These are phyloP conservation scores for Maniola jurtina DNA, from an alignment of 1,140 invertebrate species.

Conservation along the genomic window DNA sequence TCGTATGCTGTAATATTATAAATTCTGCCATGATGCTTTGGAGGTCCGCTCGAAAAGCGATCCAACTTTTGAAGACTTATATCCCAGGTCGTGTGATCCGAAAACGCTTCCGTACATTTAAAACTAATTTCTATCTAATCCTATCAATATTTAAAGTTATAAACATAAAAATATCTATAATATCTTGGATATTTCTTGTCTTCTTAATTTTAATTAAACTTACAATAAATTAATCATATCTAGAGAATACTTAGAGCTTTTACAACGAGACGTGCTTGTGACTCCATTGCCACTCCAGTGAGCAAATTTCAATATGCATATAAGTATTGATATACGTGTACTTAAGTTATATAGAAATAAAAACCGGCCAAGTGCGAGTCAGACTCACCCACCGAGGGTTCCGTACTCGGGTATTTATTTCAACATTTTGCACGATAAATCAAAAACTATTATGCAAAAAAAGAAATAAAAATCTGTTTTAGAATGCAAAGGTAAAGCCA, in stretches of 20 bases:
- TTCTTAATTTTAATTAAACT: conserved; percentile 63
- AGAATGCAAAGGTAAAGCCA: too few relatives aligned
- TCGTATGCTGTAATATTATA: not conserved
- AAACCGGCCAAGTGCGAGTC: too few relatives aligned
- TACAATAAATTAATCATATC: conserved; percentile 75
- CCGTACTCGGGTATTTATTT: too few relatives aligned
- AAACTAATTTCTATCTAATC: conserved; percentile 54
- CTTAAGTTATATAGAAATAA: not conserved
- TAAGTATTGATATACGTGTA: not conserved
- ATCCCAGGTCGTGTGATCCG: conserved; percentile 54
- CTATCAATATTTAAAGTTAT: conserved; percentile 51
- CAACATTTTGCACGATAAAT: too few relatives aligned
- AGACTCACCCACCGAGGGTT: too few relatives aligned
- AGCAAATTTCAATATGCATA: conserved; percentile 46
- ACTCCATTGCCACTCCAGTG: conserved; percentile 55
- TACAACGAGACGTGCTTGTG: conserved; percentile 42
- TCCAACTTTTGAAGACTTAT: not conserved
- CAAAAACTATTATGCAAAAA: too few relatives aligned
- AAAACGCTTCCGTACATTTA: conserved; percentile 53
- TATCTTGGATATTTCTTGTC: conserved; percentile 75
- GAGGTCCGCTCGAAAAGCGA: not conserved
- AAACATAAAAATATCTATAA: conserved; percentile 60
- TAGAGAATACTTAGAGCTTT: conserved; percentile 73
- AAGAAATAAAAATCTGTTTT: too few relatives aligned
- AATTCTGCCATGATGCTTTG: not conserved